phyloP scores from a whole-genome alignment of 2,113 vertebrate species.

The Gymnorhina tibicen region DNA sequence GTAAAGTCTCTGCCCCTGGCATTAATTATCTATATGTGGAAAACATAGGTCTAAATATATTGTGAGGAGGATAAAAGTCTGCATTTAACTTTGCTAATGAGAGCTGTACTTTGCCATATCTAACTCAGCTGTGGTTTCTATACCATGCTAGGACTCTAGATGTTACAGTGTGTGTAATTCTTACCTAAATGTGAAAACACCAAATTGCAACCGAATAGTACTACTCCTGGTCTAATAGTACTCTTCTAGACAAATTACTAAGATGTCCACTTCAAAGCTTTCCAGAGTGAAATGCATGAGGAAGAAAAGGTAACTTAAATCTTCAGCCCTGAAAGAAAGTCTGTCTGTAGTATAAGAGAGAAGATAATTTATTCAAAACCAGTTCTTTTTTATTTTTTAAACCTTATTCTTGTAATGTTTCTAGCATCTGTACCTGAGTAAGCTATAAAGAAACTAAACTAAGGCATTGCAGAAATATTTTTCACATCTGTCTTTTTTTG shows the following conservation, averaged over 20 bases:
- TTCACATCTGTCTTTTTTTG: slow-evolving; percentile 41
- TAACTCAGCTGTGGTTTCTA: background rate
- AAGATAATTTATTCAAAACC: background rate
- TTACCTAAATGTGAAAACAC: background rate
- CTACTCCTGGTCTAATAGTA: background rate
- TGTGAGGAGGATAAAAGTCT: background rate
- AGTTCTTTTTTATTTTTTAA: background rate
- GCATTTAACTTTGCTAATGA: background rate
- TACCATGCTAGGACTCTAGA: background rate
- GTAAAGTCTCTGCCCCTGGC: background rate
- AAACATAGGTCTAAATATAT: background rate
- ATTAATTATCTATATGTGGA: background rate
- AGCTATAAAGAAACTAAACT: background rate
- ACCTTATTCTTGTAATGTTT: background rate
- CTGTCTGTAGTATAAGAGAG: background rate
- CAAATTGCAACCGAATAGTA: background rate
- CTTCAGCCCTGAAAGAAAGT: background rate
- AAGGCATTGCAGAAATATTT: background rate
- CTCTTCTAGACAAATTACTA: background rate
- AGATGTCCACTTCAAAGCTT: background rate
- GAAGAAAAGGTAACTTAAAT: background rate
- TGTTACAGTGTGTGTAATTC: background rate
- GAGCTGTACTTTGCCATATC: background rate
- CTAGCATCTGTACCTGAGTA: background rate
- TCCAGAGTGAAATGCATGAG: background rate